Conservation (phyloP, 2,888 invertebrate genomes). For the Epistrophe eligans region DNA sequence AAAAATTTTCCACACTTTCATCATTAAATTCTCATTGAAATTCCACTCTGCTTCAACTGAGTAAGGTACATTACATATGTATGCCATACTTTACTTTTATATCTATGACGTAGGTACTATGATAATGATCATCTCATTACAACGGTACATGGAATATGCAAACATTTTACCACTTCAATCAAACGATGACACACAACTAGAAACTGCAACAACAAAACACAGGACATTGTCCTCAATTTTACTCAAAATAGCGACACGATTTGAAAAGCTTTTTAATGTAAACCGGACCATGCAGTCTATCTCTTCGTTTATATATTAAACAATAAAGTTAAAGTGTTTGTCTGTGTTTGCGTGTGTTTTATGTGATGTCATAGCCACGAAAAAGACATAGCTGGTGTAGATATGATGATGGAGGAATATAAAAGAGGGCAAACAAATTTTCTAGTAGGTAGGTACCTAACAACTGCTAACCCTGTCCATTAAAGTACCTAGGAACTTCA, state of each 20-base stretch:
- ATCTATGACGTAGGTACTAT: background rate
- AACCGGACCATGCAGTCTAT: slow-evolving; percentile 32
- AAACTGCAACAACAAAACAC: slow-evolving; percentile 29
- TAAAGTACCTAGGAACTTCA: background rate
- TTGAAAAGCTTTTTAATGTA: slow-evolving; percentile 44
- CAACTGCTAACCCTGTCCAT: slow-evolving; percentile 14
- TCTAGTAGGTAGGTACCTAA: background rate
- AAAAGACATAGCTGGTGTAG: background rate
- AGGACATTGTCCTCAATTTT: slow-evolving; percentile 53
- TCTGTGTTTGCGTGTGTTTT: background rate
- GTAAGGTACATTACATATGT: no score
- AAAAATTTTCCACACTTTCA: slow-evolving; percentile 12
- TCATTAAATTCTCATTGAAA: slow-evolving; percentile 30
- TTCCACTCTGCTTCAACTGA: background rate
- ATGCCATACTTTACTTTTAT: background rate
- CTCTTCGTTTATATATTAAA: slow-evolving; percentile 24
- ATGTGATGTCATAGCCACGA: background rate
- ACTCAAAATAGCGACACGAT: slow-evolving; percentile 48
- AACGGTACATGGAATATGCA: slow-evolving; percentile 36
- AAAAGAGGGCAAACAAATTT: slow-evolving; percentile 31
- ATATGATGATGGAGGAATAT: background rate
- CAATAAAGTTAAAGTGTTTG: slow-evolving; percentile 23
- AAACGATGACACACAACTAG: slow-evolving; percentile 21
- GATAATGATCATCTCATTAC: slow-evolving; percentile 39
- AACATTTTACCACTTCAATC: slow-evolving; percentile 41